Evolutionary conservation across 2,888 invertebrate genomes (phyloP), one percentile per base, ranked within the genome.

Genomic region (Homarus gammarus): DNA sequence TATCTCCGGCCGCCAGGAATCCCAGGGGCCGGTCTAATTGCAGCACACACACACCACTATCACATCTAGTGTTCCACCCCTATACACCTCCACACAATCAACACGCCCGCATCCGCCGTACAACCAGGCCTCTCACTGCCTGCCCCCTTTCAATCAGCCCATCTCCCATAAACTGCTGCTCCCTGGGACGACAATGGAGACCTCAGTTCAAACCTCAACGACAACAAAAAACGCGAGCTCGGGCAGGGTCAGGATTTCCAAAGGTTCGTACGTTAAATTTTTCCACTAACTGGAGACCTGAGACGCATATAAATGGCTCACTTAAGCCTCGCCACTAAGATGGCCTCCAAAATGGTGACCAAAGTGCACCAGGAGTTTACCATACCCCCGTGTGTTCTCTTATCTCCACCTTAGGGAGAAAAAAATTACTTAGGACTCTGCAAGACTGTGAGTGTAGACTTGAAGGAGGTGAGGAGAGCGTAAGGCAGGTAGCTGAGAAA

Each of bases 1-100:
- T 38, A 61, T 61, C 79, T 79, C 79, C 33, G 78, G 51, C 51
- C 56, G 78, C 78, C 56, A 79, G 79, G 79, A 79, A 79, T 61
- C 79, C 61, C 61, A 79, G 12, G 61, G 61, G 61, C 61, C 27
- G 61, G 61, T 61, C 79, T 83, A 83, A 83, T 72, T 83, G 83
- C 83, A 22, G 72, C 33, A 36, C 31, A 83, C 72, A 70, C 68
- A 44, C 44, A 56, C 64, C 44, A 31, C 70, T 49, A 83, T 83
- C 83, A 83, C 22, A 51, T 72, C 72, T 33, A 51, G 18, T 79
- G 51, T 22, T 68, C 36, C 36, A n/a, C 51, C 83, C 82, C 82
- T 33, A 56, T 22, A 56, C 78, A 31, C 31, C 56, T 33, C 56
- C 78, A 79, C 61, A 49, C 79, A 79, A 61, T 40, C 61, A 79